A percentile compares a stretch with the other conserved stretches of the same genome.
phyloP scores from a whole-genome alignment of 2,888 invertebrate genomes.

The Selenia dentaria region DNA sequence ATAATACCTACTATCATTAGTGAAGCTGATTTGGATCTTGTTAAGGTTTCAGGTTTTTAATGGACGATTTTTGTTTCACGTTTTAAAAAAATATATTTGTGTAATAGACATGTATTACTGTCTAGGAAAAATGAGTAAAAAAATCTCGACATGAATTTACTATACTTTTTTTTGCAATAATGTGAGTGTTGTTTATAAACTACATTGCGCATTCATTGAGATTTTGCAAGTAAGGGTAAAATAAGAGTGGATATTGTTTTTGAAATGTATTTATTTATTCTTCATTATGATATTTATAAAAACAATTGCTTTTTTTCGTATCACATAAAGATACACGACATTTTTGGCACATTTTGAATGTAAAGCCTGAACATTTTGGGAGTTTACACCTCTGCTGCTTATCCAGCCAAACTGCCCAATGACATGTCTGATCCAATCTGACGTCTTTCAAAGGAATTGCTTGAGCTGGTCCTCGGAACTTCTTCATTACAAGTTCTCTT shows the following conservation, averaged over 20 bases:
- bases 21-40: too few relatives aligned
- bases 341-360: constrained; percentile 45
- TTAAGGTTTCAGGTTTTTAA: too few relatives aligned
- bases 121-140: constrained; percentile 40
- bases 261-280: constrained; percentile 28
- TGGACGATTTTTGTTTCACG: constrained; percentile 34
- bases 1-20: too few relatives aligned
- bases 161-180: constrained; percentile 26
- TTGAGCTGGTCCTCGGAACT: constrained; percentile 42
- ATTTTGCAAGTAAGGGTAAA: constrained; percentile 38
- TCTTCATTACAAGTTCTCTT: constrained; percentile 43
- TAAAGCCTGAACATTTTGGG: constrained; percentile 42
- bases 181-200: constrained; percentile 43
- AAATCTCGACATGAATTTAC: constrained; percentile 40
- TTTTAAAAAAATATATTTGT: constrained; percentile 37
- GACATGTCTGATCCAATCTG: constrained; percentile 33
- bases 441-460: constrained; percentile 37
- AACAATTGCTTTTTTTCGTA: constrained; percentile 46
- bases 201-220: constrained; percentile 43
- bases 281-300: constrained; percentile 42
- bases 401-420: constrained; percentile 36
- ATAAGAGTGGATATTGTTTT: too few relatives aligned
- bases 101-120: constrained; percentile 35
- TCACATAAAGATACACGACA: constrained; percentile 44
- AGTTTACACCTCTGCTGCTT: constrained; percentile 33